phyloP scores from a whole-genome alignment of 2,797 vertebrate genomes.

The Danionella dracula region DNA sequence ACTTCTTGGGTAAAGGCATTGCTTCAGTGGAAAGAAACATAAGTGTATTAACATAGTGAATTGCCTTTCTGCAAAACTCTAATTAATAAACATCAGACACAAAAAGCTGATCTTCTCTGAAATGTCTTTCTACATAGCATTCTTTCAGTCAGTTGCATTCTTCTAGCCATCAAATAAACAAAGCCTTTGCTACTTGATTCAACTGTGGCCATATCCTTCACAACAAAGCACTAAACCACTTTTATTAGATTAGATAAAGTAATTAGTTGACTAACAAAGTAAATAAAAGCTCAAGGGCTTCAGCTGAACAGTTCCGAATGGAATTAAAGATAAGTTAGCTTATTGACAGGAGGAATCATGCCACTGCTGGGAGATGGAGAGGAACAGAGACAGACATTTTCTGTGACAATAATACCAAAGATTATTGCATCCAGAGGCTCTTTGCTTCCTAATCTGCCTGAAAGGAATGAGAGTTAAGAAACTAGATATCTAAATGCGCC shows the following conservation, averaged over 20 bases:
- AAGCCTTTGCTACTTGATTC: conserved; percentile 53
- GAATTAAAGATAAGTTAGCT: conserved; percentile 67
- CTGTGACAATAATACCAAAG: conserved; percentile 21
- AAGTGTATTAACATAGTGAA: too few relatives aligned
- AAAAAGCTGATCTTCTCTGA: conserved; percentile 48
- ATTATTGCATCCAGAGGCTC: not conserved
- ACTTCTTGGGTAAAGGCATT: too few relatives aligned
- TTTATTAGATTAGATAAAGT: conserved; percentile 73
- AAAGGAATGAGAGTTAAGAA: conserved; percentile 22
- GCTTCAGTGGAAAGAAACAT: too few relatives aligned
- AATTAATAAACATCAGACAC: not conserved
- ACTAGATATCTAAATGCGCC: conserved; percentile 7
- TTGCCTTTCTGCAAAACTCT: too few relatives aligned
- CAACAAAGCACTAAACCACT: conserved; percentile 66
- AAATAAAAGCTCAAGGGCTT: conserved; percentile 67
- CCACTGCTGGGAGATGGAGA: conserved; percentile 46
- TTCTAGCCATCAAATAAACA: conserved; percentile 52
- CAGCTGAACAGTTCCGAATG: conserved; percentile 59
- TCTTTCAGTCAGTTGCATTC: conserved; percentile 29
- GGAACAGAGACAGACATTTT: conserved; percentile 15
- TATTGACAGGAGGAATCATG: conserved; percentile 66
- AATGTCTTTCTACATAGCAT: conserved; percentile 50
- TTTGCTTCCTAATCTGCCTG: conserved; percentile 3
- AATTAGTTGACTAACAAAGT: conserved; percentile 72
- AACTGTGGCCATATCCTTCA: conserved; percentile 59